Conservation (phyloP, 1,140 invertebrate species). For the Cyrtorhinus lividipennis region DNA sequence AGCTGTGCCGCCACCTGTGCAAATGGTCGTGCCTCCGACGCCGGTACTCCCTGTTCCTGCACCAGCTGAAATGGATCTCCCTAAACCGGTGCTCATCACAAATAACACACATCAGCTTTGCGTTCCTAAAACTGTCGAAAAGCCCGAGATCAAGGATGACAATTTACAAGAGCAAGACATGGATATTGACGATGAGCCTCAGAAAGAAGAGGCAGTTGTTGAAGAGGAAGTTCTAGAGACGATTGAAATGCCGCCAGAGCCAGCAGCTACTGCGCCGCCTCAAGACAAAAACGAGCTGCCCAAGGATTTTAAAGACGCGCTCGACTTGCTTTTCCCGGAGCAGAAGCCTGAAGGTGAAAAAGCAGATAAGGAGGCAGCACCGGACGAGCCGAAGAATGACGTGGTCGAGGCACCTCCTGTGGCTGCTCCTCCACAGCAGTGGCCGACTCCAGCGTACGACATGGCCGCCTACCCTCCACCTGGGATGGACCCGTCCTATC, state of each 20-base stretch:
- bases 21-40: neutral
- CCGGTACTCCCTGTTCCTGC: neutral
- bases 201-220: neutral
- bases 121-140: neutral
- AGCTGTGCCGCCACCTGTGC: neutral
- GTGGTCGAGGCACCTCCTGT: neutral
- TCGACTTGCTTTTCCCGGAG: slow-evolving; percentile 22
- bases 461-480: neutral
- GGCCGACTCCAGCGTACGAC: neutral
- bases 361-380: neutral
- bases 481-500: neutral
- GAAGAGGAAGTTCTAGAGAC: neutral
- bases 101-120: slow-evolving; percentile 3
- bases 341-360: slow-evolving; percentile 1
- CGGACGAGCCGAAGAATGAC: neutral
- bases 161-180: slow-evolving; percentile 20
- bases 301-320: slow-evolving; percentile 21
- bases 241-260: neutral
- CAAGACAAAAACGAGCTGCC: slow-evolving; percentile 16
- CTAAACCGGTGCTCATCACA: slow-evolving; percentile 14
- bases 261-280: neutral
- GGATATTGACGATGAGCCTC: slow-evolving; percentile 18
- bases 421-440: too few relatives aligned
- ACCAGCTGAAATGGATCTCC: neutral
- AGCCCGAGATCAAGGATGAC: slow-evolving; percentile 9